Evolutionary conservation across 1,140 invertebrate genomes (phyloP).

Genomic region (Zaprionus vittiger): DNA sequence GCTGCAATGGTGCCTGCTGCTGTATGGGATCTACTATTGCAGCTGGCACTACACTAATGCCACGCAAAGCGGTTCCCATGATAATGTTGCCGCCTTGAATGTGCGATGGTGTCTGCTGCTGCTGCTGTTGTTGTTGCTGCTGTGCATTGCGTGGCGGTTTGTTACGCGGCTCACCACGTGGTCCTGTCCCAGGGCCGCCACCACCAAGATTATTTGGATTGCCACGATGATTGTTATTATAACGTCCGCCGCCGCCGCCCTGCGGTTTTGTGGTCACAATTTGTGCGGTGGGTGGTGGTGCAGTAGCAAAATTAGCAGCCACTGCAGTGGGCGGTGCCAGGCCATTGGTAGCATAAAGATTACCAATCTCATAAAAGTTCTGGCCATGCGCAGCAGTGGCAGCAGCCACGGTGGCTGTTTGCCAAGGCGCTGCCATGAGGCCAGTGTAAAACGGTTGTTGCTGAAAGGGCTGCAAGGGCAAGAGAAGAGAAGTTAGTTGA

Average conservation of each 20-base stretch:
- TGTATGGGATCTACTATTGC: conserved; percentile 64
- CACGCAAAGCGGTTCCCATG: conserved; percentile 61
- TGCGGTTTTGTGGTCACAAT: conserved; percentile 74
- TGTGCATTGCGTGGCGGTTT: conserved; percentile 69
- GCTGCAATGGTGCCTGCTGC: conserved; percentile 41
- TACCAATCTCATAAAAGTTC: conserved; percentile 89
- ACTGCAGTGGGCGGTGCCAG: conserved; percentile 87
- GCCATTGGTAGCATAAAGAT: conserved; percentile 90
- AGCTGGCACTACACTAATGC: conserved; percentile 68
- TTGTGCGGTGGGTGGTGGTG: conserved; percentile 72
- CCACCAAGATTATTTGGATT: conserved; percentile 70
- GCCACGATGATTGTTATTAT: conserved; percentile 69
- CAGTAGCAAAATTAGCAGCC: conserved; percentile 85
- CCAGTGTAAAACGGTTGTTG: conserved; percentile 83
- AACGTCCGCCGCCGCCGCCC: conserved; percentile 64
- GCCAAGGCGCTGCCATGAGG: conserved; percentile 71
- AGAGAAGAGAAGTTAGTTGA: background rate
- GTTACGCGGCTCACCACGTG: conserved; percentile 64
- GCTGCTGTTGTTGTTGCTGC: conserved; percentile 38
- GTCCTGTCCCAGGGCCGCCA: conserved; percentile 51
- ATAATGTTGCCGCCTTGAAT: conserved; percentile 72
- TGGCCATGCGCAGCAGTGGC: conserved; percentile 86
- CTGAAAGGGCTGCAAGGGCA: conserved; percentile 77
- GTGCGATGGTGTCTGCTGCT: conserved; percentile 58
- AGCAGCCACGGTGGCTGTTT: conserved; percentile 83